Evolutionary conservation across 2,797 vertebrate species (phyloP).

Genomic region (Scolopax rusticola): DNA sequence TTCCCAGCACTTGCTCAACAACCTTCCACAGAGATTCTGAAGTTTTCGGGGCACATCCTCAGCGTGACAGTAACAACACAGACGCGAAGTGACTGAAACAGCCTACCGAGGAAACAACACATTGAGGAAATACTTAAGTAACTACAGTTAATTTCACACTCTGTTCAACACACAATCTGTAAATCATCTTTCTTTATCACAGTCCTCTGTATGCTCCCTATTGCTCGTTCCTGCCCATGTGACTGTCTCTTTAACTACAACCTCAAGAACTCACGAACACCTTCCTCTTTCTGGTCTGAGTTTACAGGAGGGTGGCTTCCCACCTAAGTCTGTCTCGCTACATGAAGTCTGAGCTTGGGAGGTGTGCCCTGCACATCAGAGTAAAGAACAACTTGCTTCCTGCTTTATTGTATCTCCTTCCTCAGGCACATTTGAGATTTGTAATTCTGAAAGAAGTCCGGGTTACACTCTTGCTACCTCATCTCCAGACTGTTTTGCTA

Average conservation of each 20-base stretch:
- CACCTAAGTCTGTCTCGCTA: not conserved
- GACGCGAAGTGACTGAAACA: not conserved
- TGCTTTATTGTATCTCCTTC: not conserved
- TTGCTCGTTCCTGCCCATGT: rapidly evolving
- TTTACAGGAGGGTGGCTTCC: not conserved
- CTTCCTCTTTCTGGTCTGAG: not conserved
- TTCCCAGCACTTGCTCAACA: slow-evolving; percentile 4
- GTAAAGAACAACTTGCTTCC: not conserved
- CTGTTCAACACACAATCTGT: not conserved
- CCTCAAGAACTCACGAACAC: not conserved
- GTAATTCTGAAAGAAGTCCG: not conserved
- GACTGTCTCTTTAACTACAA: not conserved
- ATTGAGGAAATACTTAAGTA: not conserved
- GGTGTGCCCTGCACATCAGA: rapidly evolving
- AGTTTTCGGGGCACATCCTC: not conserved
- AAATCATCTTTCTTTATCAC: not conserved
- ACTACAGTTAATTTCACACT: not conserved
- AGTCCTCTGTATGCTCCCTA: not conserved
- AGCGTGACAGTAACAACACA: not conserved
- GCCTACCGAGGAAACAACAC: not conserved
- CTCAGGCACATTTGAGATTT: not conserved
- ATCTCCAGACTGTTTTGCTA: not conserved
- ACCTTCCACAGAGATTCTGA: slow-evolving; percentile 23
- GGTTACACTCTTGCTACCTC: not conserved
- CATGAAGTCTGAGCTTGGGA: not conserved